A percentile compares a stretch with the other conserved stretches of the same genome.
Evolutionary conservation across 2,113 vertebrate species (phyloP).

Genomic region (Noctilio leporinus): DNA sequence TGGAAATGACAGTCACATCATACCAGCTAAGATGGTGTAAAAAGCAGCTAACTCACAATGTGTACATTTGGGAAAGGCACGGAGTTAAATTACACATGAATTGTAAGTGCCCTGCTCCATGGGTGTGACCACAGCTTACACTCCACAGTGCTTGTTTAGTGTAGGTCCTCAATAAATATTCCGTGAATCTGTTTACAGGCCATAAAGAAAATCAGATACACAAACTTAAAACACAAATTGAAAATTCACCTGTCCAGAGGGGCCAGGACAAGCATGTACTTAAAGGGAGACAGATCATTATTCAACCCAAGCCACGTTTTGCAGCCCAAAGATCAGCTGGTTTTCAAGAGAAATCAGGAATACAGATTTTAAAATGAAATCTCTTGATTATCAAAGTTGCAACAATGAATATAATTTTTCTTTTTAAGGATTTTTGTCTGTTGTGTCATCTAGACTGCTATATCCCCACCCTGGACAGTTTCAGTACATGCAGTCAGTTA

Average conservation of each 20-base stretch:
- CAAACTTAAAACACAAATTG: not conserved
- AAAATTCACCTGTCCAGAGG: not conserved
- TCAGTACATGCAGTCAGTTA: not conserved
- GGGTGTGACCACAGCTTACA: not conserved
- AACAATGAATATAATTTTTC: not conserved
- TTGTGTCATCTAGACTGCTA: not conserved
- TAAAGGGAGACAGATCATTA: not conserved
- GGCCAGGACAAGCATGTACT: no score
- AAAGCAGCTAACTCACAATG: not conserved
- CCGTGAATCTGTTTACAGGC: not conserved
- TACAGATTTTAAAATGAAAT: not conserved
- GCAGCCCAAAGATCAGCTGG: not conserved
- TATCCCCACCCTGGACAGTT: not conserved
- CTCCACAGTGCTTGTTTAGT: not conserved
- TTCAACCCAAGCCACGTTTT: not conserved
- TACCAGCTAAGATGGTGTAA: not conserved
- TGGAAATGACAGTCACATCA: not conserved
- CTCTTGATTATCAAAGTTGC: not conserved
- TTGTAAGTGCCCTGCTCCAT: accelerated
- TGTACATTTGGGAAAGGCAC: not conserved
- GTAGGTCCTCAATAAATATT: not conserved
- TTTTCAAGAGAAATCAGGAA: not conserved
- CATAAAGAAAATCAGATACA: not conserved
- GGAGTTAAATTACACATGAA: not conserved
- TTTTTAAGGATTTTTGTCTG: not conserved